Conservation (phyloP, 2,113 vertebrate genomes). For the Tachuris rubrigastra region DNA sequence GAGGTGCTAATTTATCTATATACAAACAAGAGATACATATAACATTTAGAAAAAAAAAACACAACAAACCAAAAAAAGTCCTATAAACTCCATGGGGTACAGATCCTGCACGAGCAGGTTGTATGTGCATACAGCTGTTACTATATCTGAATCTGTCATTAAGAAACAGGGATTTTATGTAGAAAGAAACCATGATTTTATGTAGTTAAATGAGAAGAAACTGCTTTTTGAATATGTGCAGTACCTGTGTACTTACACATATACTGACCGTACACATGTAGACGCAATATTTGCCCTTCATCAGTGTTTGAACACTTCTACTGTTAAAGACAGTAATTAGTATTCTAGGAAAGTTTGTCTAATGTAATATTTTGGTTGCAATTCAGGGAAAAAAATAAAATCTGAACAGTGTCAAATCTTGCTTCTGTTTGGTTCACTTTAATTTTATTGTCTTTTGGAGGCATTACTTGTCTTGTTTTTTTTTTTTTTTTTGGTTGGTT, state of each 20-base stretch:
- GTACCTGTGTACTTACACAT: neutral
- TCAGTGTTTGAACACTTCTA: neutral
- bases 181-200: neutral
- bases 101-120: neutral
- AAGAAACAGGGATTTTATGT: neutral
- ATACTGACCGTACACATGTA: neutral
- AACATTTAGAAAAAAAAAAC: neutral
- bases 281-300: neutral
- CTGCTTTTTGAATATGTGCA: neutral
- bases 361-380: neutral
- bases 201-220: neutral
- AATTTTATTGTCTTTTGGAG: neutral
- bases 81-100: neutral
- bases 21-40: fast-evolving
- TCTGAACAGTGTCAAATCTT: neutral
- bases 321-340: neutral
- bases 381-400: neutral
- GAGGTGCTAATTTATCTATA: neutral
- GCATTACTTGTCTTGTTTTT: neutral
- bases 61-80: too few relatives aligned
- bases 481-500: neutral
- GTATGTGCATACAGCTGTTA: neutral
- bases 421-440: neutral
- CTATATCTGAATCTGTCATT: neutral
- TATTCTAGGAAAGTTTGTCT: neutral